phyloP scores from a whole-genome alignment of 2,888 invertebrate genomes.

The Andrena camellia region DNA sequence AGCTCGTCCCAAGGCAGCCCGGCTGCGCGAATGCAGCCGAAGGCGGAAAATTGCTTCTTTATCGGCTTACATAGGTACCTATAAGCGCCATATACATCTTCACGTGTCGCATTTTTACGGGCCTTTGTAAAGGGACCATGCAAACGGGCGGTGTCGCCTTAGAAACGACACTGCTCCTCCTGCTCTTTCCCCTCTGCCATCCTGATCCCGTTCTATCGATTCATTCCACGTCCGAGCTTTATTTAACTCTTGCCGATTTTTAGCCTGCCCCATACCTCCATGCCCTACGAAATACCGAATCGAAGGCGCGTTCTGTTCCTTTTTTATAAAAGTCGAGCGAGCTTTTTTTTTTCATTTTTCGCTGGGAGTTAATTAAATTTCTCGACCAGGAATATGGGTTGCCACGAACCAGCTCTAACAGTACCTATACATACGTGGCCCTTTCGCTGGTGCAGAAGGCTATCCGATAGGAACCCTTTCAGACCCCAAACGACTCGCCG shows the following conservation, averaged over 20 bases:
- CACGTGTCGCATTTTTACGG: constrained; percentile 17
- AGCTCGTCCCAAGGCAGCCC: neutral
- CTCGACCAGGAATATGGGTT: neutral
- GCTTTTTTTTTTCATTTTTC: neutral
- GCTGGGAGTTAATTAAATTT: neutral
- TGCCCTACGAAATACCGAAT: neutral
- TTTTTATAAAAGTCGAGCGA: neutral
- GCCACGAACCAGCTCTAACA: neutral
- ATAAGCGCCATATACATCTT: neutral
- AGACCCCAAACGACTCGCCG: neutral
- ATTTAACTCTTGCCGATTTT: neutral
- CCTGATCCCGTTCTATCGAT: neutral
- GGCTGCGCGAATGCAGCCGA: neutral
- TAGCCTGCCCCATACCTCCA: too few species aligned
- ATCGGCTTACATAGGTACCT: constrained; percentile 21
- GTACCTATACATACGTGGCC: neutral
- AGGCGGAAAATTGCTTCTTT: constrained; percentile 18
- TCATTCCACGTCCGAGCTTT: neutral
- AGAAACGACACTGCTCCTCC: neutral
- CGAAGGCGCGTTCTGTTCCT: neutral
- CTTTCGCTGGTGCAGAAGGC: neutral
- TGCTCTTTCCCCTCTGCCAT: neutral
- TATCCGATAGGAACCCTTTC: neutral
- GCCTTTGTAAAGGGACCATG: neutral
- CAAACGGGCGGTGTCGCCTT: neutral